Percentiles rank a stretch among this genome's conserved stretches.
Evolutionary conservation across 2,113 vertebrate genomes (phyloP).

Genomic region (Oncorhynchus gorbuscha): DNA sequence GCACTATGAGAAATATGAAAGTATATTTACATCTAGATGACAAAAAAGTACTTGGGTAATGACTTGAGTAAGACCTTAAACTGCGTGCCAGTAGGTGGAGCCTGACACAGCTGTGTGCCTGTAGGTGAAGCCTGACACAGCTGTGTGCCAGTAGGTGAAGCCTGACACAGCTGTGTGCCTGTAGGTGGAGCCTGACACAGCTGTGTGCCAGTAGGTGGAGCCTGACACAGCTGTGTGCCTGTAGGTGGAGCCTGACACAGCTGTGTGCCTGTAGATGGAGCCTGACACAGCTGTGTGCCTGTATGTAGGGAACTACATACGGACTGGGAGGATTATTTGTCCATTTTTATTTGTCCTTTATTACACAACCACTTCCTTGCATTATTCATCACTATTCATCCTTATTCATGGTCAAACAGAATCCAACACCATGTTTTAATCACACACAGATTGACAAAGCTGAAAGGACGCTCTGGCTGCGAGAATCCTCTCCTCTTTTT

Average conservation of each 20-base stretch:
- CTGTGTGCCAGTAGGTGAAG: too few relatives aligned
- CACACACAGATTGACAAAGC: constrained; percentile 60
- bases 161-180: too few relatives aligned
- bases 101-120: too few relatives aligned
- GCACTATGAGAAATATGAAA: too few relatives aligned
- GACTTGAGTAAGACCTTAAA: too few relatives aligned
- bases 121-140: too few relatives aligned
- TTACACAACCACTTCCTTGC: constrained; percentile 63
- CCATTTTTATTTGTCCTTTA: constrained; percentile 56
- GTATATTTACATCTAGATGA: too few relatives aligned
- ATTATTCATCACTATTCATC: constrained; percentile 42
- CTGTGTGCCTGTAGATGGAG: not conserved
- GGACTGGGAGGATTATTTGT: constrained; percentile 61
- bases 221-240: constrained; percentile 48
- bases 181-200: too few relatives aligned
- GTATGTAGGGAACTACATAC: constrained; percentile 54
- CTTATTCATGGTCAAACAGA: constrained; percentile 64
- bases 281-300: constrained; percentile 48
- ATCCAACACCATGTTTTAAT: constrained; percentile 67
- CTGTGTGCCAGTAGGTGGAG: not conserved
- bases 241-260: not conserved
- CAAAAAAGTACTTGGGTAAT: too few relatives aligned
- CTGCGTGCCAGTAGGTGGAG: not conserved
- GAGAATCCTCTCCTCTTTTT: constrained; percentile 17
- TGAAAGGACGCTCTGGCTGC: too few relatives aligned